These are phyloP conservation scores for Odontamblyopus rebecca DNA, from an alignment of 2,797 vertebrate species.

Conservation along the genomic window DNA sequence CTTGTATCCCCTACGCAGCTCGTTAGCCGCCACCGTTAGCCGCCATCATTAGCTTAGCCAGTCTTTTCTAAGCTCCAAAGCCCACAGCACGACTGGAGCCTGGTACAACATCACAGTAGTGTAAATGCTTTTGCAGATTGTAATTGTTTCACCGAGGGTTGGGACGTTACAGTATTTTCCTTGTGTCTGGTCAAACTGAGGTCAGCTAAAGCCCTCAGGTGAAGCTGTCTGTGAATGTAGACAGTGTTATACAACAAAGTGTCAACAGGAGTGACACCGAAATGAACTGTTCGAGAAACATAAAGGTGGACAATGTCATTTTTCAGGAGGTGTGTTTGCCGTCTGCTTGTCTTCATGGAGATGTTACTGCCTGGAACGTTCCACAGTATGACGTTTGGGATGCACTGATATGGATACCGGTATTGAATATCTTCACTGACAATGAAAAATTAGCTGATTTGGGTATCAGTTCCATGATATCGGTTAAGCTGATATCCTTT, in stretches of 20 bases:
- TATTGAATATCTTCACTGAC: no score
- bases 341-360: no score
- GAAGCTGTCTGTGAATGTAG: not conserved
- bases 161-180: slow-evolving; percentile 10
- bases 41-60: slow-evolving; percentile 32
- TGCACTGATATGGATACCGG: no score
- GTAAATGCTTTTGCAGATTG: slow-evolving; percentile 38
- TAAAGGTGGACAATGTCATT: no score
- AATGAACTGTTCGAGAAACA: no score
- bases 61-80: slow-evolving; percentile 30
- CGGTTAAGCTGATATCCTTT: no score
- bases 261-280: not conserved
- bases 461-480: no score
- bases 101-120: slow-evolving; percentile 36
- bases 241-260: not conserved
- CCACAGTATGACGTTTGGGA: no score
- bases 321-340: no score
- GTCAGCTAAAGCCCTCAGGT: slow-evolving; percentile 20
- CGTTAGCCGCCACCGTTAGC: slow-evolving; percentile 59
- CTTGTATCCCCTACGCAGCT: slow-evolving; percentile 64
- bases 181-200: slow-evolving; percentile 18
- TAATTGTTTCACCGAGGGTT: slow-evolving; percentile 32
- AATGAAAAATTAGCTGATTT: no score
- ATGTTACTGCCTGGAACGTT: no score
- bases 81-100: slow-evolving; percentile 42